Evolutionary conservation across 2,113 vertebrate genomes (phyloP).

Genomic region (Aldabrachelys gigantea): DNA sequence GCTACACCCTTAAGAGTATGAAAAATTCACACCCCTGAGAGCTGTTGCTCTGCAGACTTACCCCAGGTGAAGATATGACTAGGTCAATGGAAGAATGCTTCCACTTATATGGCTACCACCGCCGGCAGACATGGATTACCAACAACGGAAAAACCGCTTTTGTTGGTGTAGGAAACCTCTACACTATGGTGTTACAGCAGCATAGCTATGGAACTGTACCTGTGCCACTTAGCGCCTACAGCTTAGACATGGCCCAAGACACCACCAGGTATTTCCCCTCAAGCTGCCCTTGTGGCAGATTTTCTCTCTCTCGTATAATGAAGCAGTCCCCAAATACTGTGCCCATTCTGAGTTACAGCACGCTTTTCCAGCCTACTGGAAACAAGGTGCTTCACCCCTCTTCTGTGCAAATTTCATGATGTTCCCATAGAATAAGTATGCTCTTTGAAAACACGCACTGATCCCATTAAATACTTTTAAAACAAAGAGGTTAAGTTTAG

Average conservation of each 20-base stretch:
- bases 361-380: neutral
- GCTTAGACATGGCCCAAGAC: neutral
- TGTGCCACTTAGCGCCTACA: neutral
- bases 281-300: neutral
- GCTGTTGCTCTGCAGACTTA: neutral
- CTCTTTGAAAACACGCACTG: neutral
- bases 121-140: neutral
- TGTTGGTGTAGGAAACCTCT: neutral
- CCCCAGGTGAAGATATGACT: neutral
- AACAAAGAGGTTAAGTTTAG: slow-evolving; percentile 40
- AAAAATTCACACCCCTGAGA: neutral
- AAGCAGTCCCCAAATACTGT: neutral
- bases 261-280: neutral
- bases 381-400: neutral
- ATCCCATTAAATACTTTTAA: neutral
- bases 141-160: neutral
- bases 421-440: neutral
- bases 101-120: neutral
- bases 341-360: neutral
- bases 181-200: neutral
- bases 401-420: neutral
- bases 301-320: neutral
- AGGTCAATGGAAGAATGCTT: neutral
- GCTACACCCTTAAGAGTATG: neutral
- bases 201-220: neutral